These are phyloP conservation scores for Hydrozoanthus gracilis DNA, from an alignment of 92 coral and sea anemone genomes.

Conservation along the genomic window DNA sequence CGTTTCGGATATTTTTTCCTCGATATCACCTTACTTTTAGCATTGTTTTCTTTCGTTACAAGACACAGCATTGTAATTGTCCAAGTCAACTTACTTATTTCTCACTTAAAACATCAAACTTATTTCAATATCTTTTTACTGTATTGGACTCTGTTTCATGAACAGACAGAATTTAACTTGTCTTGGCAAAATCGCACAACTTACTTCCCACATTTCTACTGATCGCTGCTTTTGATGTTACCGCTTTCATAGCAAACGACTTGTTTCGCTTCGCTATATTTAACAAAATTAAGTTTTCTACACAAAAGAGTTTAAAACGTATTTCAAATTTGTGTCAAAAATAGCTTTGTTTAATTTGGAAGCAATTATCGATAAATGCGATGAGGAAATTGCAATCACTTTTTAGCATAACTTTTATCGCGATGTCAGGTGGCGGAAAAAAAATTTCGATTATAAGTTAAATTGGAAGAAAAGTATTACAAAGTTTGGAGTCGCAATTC, in stretches of 20 bases:
- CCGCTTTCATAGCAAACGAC: too few species aligned
- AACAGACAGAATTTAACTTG: too few species aligned
- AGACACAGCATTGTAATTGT: too few species aligned
- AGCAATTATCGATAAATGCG: neutral
- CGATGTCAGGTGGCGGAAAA: conserved; percentile 23
- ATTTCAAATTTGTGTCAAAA: neutral
- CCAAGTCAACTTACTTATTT: too few species aligned
- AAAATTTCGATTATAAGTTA: neutral
- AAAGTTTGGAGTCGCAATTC: neutral
- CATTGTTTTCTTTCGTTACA: too few species aligned
- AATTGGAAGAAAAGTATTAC: neutral
- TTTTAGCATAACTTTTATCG: conserved; percentile 17
- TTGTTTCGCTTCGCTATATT: neutral
- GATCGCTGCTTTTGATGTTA: too few species aligned
- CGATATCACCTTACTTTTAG: neutral
- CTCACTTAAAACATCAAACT: too few species aligned
- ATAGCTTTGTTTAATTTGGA: neutral
- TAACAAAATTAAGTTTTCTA: neutral
- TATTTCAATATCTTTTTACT: too few species aligned
- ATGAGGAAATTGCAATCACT: conserved; percentile 33
- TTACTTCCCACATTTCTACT: too few species aligned
- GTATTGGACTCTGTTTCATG: too few species aligned
- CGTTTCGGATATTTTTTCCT: neutral
- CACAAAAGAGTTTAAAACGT: neutral
- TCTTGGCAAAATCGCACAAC: too few species aligned